Conservation (phyloP, 2,888 invertebrate species). For the Sphaerophoria rueppellii region DNA sequence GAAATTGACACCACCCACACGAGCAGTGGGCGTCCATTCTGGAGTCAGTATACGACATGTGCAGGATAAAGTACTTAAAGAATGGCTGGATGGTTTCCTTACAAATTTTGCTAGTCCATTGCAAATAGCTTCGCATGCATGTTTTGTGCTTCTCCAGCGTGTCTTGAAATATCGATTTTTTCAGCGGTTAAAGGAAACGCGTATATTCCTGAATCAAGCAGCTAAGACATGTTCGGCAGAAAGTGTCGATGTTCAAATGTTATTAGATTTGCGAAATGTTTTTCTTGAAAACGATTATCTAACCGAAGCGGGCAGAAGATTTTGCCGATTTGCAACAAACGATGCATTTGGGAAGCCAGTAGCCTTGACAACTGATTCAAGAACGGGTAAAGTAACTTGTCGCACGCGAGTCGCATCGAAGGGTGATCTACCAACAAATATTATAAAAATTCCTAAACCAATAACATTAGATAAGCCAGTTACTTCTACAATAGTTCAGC, state of each 20-base stretch:
- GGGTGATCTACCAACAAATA: slow-evolving; percentile 1
- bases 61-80: slow-evolving; percentile 57
- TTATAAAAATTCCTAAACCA: neutral
- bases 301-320: slow-evolving; percentile 74
- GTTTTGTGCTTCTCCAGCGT: slow-evolving; percentile 75
- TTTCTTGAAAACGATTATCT: slow-evolving; percentile 71
- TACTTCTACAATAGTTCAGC: neutral
- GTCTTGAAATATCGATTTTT: slow-evolving; percentile 75
- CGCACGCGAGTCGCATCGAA: slow-evolving; percentile 61
- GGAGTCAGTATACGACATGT: slow-evolving; percentile 32
- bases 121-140: slow-evolving; percentile 75
- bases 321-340: slow-evolving; percentile 75
- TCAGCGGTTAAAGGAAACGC: slow-evolving; percentile 74
- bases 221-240: slow-evolving; percentile 61
- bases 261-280: slow-evolving; percentile 74
- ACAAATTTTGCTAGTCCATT: slow-evolving; percentile 75
- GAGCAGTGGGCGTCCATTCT: slow-evolving; percentile 6
- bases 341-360: slow-evolving; percentile 72
- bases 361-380: slow-evolving; percentile 74
- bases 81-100: slow-evolving; percentile 76
- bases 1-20: slow-evolving; percentile 8
- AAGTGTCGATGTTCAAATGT: slow-evolving; percentile 70
- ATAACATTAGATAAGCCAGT: slow-evolving; percentile 1
- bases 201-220: slow-evolving; percentile 72
- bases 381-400: slow-evolving; percentile 73